Evolutionary conservation across 2,888 invertebrate genomes (phyloP), one percentile per base, ranked within the genome.

Genomic region (Gastracanthus pulcherrimus): DNA sequence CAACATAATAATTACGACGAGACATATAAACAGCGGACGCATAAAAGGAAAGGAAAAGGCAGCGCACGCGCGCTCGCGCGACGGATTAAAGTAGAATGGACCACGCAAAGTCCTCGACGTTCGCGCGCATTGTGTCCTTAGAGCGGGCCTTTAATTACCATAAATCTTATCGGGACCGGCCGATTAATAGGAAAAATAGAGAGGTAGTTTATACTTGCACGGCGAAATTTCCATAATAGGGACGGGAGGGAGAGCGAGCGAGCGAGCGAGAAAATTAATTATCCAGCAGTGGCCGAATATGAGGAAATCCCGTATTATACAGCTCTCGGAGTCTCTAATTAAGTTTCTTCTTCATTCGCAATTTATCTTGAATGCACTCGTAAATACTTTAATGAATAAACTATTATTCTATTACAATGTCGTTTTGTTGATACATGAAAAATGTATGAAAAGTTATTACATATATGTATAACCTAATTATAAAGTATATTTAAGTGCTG

Each of bases 111-210:
- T n/a, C n/a, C n/a, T n/a, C n/a, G n/a, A n/a, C n/a, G n/a, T n/a
- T n/a, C n/a, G n/a, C n/a, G n/a, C n/a, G 83, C 85, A 86, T 86
- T 85, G 86, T 85, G 86, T 86, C 84, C 82, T 84, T 81, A 83
- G 75, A 81, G 69, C 76, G 74, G 75, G 69, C 48, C 72, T 87
- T 88, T 86, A 87, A 87, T 87, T 86, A 86, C 82, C 85, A 86
- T 87, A 85, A 87, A 87, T 86, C 84, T 87, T 83, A 86, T 85
- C 84, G 80, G 81, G 66, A 67, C 80, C 74, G 66, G 82, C 71
- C 82, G 84, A 86, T 86, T 85, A 83, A 84, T 83, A 80, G 76
- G 67, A 72, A 85, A 85, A 85, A 84, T 84, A 84, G 74, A 72
- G 74, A 23, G 34, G n/a, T 38, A 34, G 58, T 75, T 36, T 60